These are phyloP conservation scores for Zelostemma sp. DNA, from an alignment of 1,140 invertebrate genomes.

Conservation along the genomic window DNA sequence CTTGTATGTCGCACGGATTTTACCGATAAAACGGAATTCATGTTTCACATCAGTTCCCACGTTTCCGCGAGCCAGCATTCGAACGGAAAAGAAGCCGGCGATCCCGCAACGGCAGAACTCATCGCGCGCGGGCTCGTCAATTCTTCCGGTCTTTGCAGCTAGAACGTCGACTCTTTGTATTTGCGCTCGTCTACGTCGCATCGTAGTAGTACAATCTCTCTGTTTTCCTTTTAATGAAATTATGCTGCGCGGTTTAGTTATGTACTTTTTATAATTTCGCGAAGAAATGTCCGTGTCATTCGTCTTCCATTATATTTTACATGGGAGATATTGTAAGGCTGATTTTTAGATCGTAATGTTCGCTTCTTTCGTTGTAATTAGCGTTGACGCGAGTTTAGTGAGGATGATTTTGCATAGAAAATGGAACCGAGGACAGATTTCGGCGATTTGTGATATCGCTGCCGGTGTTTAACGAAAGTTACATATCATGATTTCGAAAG, in stretches of 20 bases:
- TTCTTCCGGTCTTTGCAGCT: constrained; percentile 75
- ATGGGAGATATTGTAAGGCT: too few relatives aligned
- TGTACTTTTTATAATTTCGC: too few relatives aligned
- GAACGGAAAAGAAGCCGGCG: constrained; percentile 61
- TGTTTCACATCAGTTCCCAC: constrained; percentile 78
- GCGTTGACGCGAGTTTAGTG: too few relatives aligned
- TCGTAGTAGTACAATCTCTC: constrained; percentile 59
- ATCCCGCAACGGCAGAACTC: constrained; percentile 74
- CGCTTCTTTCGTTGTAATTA: too few relatives aligned
- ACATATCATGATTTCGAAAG: too few relatives aligned
- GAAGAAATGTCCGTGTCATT: too few relatives aligned
- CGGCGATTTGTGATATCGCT: too few relatives aligned
- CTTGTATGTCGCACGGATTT: constrained; percentile 78
- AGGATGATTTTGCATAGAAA: too few relatives aligned
- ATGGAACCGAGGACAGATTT: too few relatives aligned
- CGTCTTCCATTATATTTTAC: too few relatives aligned
- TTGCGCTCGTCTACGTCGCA: constrained; percentile 63
- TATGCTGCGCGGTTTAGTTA: neutral
- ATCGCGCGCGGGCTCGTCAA: constrained; percentile 75
- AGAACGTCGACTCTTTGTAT: constrained; percentile 51
- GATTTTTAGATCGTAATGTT: too few relatives aligned
- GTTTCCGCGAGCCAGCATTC: constrained; percentile 68
- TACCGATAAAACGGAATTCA: constrained; percentile 76
- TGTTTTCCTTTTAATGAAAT: neutral
- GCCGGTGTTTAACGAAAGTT: too few relatives aligned